Evolutionary conservation across 2,888 invertebrate genomes (phyloP), one percentile per base, ranked within the genome.

Genomic region (Sphaerolaimus hirsutus): DNA sequence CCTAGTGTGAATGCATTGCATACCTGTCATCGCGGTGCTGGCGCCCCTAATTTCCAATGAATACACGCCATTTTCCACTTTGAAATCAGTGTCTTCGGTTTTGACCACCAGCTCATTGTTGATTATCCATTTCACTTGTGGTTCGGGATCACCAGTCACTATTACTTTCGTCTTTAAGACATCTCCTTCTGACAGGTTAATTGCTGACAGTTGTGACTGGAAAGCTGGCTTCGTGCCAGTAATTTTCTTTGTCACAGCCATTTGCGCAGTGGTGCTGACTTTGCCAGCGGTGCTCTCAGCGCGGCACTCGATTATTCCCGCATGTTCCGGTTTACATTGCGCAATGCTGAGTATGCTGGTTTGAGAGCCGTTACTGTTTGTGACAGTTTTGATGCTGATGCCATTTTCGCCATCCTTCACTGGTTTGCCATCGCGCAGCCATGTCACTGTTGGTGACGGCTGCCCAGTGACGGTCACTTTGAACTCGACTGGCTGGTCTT

Each of bases 131-230:
- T 75, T 73, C 42, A 54, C 57, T 43, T 82, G 79, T 0, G 91
- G 89, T 51, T 76, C 71, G 1, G 91, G 91, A 68, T 86, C 82
- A 7, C 83, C 89, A 27, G 79, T 76, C 56, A 87, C 75, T 21
- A 84, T 79, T 22, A 87, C 78, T 57, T 79, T 79, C 54, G 86
- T 67, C 51, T 77, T 77, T 37, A 89, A 71, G 0, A 79, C 78
- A 49, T 80, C 77, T 0, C 86, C 84, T 58, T 83, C 86, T 48
- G 79, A 78, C 4, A 87, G 75, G 26, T 77, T 77, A 57, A 77
- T 75, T 5, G 58, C 54, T 1, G 56, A 49, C 45, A 62, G 51
- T 23, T 58, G 55, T 35, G 56, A 55, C 44, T 58, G 55, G 54
- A 62, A 63, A n/a, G 54, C 54, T 5, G 62, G 62, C 48, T 62